phyloP scores from a whole-genome alignment of 2,888 invertebrate species.

The Spialia ferax region DNA sequence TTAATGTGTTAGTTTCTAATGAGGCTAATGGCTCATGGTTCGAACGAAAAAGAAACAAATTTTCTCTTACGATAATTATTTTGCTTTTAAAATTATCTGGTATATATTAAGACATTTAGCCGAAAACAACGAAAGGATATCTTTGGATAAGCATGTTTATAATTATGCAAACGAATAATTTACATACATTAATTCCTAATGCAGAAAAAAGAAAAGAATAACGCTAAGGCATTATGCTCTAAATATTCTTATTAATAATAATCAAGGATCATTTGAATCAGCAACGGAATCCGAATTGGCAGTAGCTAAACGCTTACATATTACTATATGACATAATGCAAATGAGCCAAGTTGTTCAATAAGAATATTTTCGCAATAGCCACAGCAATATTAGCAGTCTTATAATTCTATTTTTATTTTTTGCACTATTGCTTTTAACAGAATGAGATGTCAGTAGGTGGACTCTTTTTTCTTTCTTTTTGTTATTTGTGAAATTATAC shows the following conservation, averaged over 20 bases:
- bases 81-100: background rate
- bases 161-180: slow-evolving; percentile 14
- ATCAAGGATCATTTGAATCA: slow-evolving; percentile 15
- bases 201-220: slow-evolving; percentile 1
- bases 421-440: slow-evolving; percentile 66
- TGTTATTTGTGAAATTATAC: slow-evolving; percentile 47
- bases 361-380: slow-evolving; percentile 69
- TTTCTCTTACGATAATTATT: background rate
- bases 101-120: background rate
- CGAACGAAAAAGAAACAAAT: background rate
- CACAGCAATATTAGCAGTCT: slow-evolving; percentile 71
- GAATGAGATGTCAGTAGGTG: slow-evolving; percentile 69
- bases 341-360: slow-evolving; percentile 68
- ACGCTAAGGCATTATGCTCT: background rate
- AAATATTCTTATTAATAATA: slow-evolving; percentile 18
- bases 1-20: slow-evolving; percentile 19
- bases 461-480: slow-evolving; percentile 55
- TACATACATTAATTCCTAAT: background rate
- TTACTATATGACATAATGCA: slow-evolving; percentile 77
- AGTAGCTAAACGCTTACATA: slow-evolving; percentile 76
- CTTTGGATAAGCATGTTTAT: background rate
- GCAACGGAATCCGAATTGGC: slow-evolving; percentile 47
- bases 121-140: background rate
- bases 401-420: slow-evolving; percentile 68
- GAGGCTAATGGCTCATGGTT: slow-evolving; percentile 18